Percentiles rank a stretch among this genome's conserved stretches.
These are phyloP conservation scores for Melieria omissa DNA, from an alignment of 2,888 invertebrate genomes.

Conservation along the genomic window DNA sequence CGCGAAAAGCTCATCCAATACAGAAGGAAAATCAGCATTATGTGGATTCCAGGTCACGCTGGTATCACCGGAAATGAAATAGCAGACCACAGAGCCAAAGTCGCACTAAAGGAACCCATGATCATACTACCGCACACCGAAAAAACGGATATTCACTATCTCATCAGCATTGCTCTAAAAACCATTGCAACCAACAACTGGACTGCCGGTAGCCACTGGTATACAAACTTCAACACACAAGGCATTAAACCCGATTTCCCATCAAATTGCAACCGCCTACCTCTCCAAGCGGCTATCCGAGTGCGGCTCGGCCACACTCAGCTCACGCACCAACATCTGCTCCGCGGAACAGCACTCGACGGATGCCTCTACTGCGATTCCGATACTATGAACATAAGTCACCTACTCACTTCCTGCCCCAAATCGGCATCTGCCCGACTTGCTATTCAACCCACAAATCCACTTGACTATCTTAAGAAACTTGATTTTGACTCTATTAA, in stretches of 20 bases:
- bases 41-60: conserved; percentile 10
- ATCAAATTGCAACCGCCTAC: background rate
- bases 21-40: background rate
- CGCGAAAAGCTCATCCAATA: conserved; percentile 1
- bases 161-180: too few relatives aligned
- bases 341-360: background rate
- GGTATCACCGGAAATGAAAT: conserved; percentile 14
- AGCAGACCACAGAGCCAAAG: conserved; percentile 7
- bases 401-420: background rate
- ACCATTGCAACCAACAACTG: background rate
- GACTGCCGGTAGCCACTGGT: background rate
- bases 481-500: too few relatives aligned
- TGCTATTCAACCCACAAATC: too few relatives aligned
- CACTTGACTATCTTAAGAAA: too few relatives aligned
- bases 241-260: background rate
- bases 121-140: background rate
- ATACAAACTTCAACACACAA: background rate
- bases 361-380: background rate
- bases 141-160: too few relatives aligned
- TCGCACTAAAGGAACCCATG: background rate
- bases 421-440: too few relatives aligned
- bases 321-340: conserved; percentile 10
- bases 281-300: background rate
- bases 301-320: conserved; percentile 6
- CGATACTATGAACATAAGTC: background rate